Base-by-base conservation (phyloP, 2,797 vertebrate genomes). In the Trachops cirrhosus region DNA sequence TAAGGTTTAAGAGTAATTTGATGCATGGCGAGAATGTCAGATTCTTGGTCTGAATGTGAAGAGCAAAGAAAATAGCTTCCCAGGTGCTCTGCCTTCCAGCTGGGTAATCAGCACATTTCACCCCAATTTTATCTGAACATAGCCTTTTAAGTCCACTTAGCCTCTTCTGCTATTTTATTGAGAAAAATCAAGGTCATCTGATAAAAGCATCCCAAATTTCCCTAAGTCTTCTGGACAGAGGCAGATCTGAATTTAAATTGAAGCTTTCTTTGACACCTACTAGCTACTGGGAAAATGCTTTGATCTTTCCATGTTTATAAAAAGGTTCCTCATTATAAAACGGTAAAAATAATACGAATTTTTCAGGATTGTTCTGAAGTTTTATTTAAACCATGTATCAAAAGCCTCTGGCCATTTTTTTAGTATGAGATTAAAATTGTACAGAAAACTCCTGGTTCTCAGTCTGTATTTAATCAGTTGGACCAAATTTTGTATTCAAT, bases 191-290 rank as follows among this genome's bases (percentile, higher is more conserved):
- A 80, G 44, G 21, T 39, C 39, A 39, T 50, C 29, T 74, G 3
- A 95, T 62, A 91, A 94, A 94, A 90, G n/a, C 44, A 22, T 57
- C 71, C 57, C 26, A 34, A 54, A 46, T 83, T 74, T 91, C 91
- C 78, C 73, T 68, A 29, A 82, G n/a, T 94, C 74, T 46, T 91
- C 57, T 22, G 15, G 71, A 32, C 59, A 84, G 19, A 82, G 52
- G 32, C 10, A 70, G 39, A 79, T n/a, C 32, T n/a, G 46, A 93
- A 68, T 93, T 91, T 74, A 86, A 89, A 75, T 5, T 16, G 34
- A 90, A 82, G 34, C 2, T 59, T 79, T 91, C 80, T 93, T 41
- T 96, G 44, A 62, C 74, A 78, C 48, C 90, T 74, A 39, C 5
- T 41, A 95, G 67, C 26, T 79, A 19, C 29, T 39, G 32, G 46